These are phyloP conservation scores for Nixonia krombeini DNA, from an alignment of 1,140 invertebrate genomes.

Conservation along the genomic window DNA sequence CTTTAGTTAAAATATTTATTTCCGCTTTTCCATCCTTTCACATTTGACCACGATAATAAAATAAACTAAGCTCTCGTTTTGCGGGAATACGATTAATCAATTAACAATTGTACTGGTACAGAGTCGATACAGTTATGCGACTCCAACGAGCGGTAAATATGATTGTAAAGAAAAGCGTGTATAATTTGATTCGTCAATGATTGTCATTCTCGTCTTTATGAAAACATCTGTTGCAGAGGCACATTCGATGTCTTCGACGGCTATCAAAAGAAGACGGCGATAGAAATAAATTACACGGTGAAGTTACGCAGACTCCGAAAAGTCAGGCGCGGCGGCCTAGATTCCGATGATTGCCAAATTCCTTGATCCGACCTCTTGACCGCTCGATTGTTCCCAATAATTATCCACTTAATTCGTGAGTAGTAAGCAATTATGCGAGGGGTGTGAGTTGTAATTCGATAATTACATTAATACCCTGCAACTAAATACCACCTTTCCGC, in stretches of 20 bases:
- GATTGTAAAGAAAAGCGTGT: background rate
- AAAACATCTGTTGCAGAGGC: no score
- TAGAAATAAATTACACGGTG: slow-evolving; percentile 4
- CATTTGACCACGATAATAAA: no score
- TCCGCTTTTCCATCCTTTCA: slow-evolving; percentile 24
- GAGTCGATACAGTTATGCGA: no score
- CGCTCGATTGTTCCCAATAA: slow-evolving; percentile 39
- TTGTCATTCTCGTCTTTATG: no score
- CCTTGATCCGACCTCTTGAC: slow-evolving; percentile 37
- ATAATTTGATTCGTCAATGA: no score
- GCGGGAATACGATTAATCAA: no score
- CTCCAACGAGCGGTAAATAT: no score
- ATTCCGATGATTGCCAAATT: slow-evolving; percentile 45
- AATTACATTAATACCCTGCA: slow-evolving; percentile 49
- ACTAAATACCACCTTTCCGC: slow-evolving; percentile 51
- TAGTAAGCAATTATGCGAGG: slow-evolving; percentile 44
- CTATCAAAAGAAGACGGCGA: slow-evolving; percentile 16
- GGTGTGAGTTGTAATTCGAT: slow-evolving; percentile 46
- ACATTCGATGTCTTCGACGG: slow-evolving; percentile 37
- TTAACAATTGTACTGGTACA: no score
- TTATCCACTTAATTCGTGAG: slow-evolving; percentile 50
- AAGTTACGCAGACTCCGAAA: background rate
- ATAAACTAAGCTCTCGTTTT: no score
- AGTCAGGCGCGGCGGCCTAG: slow-evolving; percentile 20
- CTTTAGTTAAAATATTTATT: no score